These are phyloP conservation scores for Pseudococcus longispinus DNA, from an alignment of 2,888 invertebrate species.

Conservation along the genomic window DNA sequence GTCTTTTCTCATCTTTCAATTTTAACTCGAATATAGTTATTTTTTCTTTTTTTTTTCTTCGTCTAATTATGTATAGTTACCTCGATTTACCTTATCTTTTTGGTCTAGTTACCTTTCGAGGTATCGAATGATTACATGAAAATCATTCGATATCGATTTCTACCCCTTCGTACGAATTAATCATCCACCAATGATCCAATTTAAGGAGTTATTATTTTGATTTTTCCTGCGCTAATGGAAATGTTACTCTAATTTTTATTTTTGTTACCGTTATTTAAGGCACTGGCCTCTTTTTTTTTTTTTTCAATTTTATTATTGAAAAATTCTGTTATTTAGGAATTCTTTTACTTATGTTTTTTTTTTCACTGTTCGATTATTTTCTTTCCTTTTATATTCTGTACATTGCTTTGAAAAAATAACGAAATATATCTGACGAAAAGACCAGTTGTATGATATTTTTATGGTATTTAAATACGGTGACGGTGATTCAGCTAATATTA, in stretches of 20 bases:
- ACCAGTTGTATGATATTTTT: background rate
- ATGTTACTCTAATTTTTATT: background rate
- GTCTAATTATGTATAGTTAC: background rate
- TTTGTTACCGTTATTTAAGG: constrained; percentile 24
- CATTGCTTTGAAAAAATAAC: constrained; percentile 8
- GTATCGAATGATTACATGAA: too few relatives aligned
- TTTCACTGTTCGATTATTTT: background rate
- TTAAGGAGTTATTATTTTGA: background rate
- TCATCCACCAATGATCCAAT: background rate
- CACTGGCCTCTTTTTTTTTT: background rate
- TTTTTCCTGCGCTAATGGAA: background rate
- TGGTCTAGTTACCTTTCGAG: background rate
- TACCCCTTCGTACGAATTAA: background rate
- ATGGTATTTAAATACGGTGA: background rate
- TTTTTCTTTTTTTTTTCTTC: background rate
- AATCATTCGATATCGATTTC: background rate
- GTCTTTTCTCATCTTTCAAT: too few relatives aligned
- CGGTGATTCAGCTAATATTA: background rate
- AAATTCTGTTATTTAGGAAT: background rate
- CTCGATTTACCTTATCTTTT: background rate
- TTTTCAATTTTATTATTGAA: background rate
- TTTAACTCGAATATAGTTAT: background rate
- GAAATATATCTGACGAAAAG: background rate
- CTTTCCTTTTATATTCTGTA: constrained; percentile 17
- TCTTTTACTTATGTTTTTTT: background rate